Evolutionary conservation across 64 coral and sea anemone species (phyloP), one percentile per base, ranked within the genome.

Genomic region (Trachythela sp.): DNA sequence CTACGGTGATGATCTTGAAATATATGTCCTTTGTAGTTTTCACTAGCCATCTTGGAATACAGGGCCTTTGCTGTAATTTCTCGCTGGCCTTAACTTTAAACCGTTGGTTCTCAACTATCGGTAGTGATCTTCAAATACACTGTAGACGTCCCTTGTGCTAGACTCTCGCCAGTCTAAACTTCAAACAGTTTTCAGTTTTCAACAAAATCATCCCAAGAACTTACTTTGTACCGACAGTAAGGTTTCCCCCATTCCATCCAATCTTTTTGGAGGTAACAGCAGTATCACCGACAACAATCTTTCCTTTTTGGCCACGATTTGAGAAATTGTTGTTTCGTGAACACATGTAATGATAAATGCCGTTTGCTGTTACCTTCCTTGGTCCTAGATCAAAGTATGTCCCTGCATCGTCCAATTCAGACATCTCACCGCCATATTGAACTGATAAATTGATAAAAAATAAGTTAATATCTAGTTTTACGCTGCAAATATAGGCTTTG

Each of bases 261-360:
- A 98, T 92, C 91, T 48, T 93, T 32, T 50, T 91, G 14, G 39
- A 48, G 52, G 84, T 91, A 13, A 77, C 54, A 26, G 86, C 86
- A 0, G 50, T 92, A 35, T 94, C 85, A 40, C 91, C 52, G 4
- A 98, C 56, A n/a, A 93, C 38, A 77, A 98, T 94, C 30, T 89
- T 86, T 45, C 93, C 95, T 45, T 98, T 98, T 67, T 98, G 95
- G 39, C 95, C 92, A 14, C 95, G 88, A 49, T 98, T 98, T n/a
- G 95, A 98, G 56, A 98, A 98, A 88, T 98, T 98, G 31, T 98
- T 98, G 70, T 98, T 98, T 35, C 95, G 87, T 8, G 95, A 92
- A 20, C 93, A 91, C 95, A 98, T 98, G 88, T 94, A 98, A 40
- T 94, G 58, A 68, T 94, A 98, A 1, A 86, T 94, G 27, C 95